phyloP scores from a whole-genome alignment of 2,113 vertebrate species.

The Elanus axillaris region DNA sequence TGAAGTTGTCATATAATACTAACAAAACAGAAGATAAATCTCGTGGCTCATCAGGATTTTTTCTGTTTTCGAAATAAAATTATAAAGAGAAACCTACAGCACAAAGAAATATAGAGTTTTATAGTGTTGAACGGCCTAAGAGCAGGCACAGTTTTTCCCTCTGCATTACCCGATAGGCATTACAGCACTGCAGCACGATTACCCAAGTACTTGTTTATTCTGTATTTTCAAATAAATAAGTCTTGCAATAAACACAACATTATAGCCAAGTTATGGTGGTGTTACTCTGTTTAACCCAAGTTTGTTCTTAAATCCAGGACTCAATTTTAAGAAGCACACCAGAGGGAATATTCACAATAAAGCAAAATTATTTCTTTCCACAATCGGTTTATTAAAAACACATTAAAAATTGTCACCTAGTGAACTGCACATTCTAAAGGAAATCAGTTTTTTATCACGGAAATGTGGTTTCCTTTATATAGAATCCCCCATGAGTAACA shows the following conservation, averaged over 20 bases:
- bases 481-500: conserved; percentile 21
- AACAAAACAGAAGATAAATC: background rate
- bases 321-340: background rate
- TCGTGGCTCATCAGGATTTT: background rate
- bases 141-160: background rate
- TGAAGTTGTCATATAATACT: background rate
- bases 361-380: conserved; percentile 34
- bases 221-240: background rate
- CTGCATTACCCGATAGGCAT: background rate
- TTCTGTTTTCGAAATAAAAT: background rate
- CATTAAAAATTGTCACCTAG: conserved; percentile 41
- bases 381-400: conserved; percentile 29
- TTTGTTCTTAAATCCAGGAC: background rate
- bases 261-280: background rate
- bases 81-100: background rate
- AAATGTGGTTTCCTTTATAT: conserved; percentile 32
- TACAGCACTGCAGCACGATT: background rate
- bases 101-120: background rate
- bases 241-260: background rate
- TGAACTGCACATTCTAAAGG: conserved; percentile 37
- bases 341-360: conserved; percentile 21
- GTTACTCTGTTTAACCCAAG: background rate
- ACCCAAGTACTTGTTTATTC: background rate
- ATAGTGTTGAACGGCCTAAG: background rate
- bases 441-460: conserved; percentile 41